Evolutionary conservation across 1,140 invertebrate genomes (phyloP), one percentile per base, ranked within the genome.

Genomic region (Oncopodura yosiiana): DNA sequence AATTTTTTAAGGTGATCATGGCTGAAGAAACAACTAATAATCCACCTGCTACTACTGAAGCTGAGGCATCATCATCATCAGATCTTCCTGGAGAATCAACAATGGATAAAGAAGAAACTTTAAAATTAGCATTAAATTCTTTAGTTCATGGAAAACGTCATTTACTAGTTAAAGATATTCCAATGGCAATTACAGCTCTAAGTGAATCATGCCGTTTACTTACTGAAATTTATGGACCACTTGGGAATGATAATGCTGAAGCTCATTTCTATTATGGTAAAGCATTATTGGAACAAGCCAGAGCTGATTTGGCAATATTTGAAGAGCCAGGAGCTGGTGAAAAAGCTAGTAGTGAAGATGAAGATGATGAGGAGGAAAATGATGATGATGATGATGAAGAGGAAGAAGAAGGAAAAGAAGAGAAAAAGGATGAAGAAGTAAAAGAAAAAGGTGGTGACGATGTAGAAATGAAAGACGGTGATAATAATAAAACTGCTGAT

Each of bases 241-340:
- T 78, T 11, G 80, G 79, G 1, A 77, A 82, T 60, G 82, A 91
- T 66, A 83, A 84, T 68, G 88, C 79, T 12, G 87, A 91, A 44
- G 82, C 84, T 11, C 92, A 92, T 69, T 80, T 87, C 56, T 74
- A 75, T 42, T 84, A 84, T 69, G 87, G 87, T 0, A 81, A 82
- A 67, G 80, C 89, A 3, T 71, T 94, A 3, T 72, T 94, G 18
- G 86, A 86, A 53, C 67, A 91, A 30, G 81, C 85, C 0, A 75
- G 89, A 64, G 79, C 83, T 64, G 88, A 94, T 66, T 78, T 75
- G 63, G 84, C 81, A 30, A 83, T 91, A 2, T 70, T 92, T 3
- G 87, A 63, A 68, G 45, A 38, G n/a, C 21, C 49, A n/a, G 24
- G 57, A 11, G 66, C 60, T 24, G 65, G 70, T 53, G 71, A 70